Percentiles rank a stretch among this genome's conserved stretches.
Evolutionary conservation across 1,140 invertebrate genomes (phyloP).

Genomic region (Drosophila orosa): DNA sequence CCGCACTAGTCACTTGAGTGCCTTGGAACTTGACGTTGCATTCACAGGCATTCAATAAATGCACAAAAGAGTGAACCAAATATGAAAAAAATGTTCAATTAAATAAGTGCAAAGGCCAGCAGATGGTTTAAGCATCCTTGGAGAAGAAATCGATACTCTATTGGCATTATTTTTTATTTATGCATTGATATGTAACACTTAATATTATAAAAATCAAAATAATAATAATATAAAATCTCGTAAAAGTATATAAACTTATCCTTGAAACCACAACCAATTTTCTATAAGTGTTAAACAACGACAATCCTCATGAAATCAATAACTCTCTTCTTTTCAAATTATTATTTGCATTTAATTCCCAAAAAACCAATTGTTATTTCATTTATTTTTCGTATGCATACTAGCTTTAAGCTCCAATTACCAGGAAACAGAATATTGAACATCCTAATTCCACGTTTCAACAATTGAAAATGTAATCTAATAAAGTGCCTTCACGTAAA

Average conservation of each 20-base stretch:
- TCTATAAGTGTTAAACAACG: background rate
- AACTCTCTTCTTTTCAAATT: too few species aligned
- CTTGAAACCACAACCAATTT: too few species aligned
- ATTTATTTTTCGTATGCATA: background rate
- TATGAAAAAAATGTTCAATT: constrained; percentile 18
- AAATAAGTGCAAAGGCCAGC: constrained; percentile 3
- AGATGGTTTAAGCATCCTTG: background rate
- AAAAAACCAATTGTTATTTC: background rate
- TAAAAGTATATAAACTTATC: too few species aligned
- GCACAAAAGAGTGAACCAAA: constrained; percentile 33
- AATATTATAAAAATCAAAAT: too few species aligned
- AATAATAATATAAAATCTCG: too few species aligned
- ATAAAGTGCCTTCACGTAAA: constrained; percentile 14
- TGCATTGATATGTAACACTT: too few species aligned
- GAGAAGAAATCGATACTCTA: background rate
- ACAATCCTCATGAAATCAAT: background rate
- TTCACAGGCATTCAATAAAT: constrained; percentile 58
- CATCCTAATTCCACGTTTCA: background rate
- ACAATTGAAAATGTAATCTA: constrained; percentile 30
- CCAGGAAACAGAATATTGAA: constrained; percentile 14
- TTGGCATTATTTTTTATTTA: background rate
- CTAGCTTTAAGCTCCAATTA: constrained; percentile 1
- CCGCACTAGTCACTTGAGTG: constrained; percentile 11
- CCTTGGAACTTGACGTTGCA: constrained; percentile 22
- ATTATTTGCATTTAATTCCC: constrained; percentile 1